Percentiles rank a stretch among this genome's conserved stretches.
These are phyloP conservation scores for Acrobasis repandana DNA, from an alignment of 2,888 invertebrate species.

Conservation along the genomic window DNA sequence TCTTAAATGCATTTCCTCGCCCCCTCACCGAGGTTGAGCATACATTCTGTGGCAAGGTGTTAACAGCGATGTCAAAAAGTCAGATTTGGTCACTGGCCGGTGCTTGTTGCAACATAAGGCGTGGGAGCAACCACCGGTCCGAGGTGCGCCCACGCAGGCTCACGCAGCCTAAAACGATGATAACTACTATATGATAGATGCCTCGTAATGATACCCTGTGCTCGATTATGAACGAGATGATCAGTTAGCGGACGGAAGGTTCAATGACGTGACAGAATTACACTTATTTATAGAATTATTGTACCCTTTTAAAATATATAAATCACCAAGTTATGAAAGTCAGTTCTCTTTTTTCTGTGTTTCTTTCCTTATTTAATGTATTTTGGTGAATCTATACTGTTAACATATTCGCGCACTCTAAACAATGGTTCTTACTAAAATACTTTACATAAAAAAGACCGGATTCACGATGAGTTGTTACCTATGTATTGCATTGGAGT, in stretches of 20 bases:
- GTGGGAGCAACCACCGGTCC: conserved; percentile 32
- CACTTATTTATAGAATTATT: background rate
- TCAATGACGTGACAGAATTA: conserved; percentile 12
- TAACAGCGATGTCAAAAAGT: conserved; percentile 12
- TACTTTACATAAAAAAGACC: no score
- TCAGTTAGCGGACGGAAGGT: conserved; percentile 18
- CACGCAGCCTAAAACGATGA: conserved; percentile 31
- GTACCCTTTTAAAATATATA: no score
- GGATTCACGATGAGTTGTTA: no score
- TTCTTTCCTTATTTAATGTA: no score
- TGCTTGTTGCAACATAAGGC: conserved; percentile 27
- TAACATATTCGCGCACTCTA: no score
- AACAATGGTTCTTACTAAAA: no score
- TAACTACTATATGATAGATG: conserved; percentile 27
- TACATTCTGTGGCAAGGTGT: conserved; percentile 14
- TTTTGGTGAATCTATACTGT: no score
- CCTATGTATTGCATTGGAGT: no score
- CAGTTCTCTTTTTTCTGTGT: no score
- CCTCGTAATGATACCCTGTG: conserved; percentile 26
- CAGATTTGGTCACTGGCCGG: conserved; percentile 14
- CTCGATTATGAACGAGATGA: conserved; percentile 24
- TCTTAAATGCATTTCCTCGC: conserved; percentile 13
- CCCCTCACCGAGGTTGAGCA: background rate
- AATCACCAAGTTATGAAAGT: no score
- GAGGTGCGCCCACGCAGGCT: conserved; percentile 31